phyloP scores from a whole-genome alignment of 2,113 vertebrate genomes.

The Galeopterus variegatus region DNA sequence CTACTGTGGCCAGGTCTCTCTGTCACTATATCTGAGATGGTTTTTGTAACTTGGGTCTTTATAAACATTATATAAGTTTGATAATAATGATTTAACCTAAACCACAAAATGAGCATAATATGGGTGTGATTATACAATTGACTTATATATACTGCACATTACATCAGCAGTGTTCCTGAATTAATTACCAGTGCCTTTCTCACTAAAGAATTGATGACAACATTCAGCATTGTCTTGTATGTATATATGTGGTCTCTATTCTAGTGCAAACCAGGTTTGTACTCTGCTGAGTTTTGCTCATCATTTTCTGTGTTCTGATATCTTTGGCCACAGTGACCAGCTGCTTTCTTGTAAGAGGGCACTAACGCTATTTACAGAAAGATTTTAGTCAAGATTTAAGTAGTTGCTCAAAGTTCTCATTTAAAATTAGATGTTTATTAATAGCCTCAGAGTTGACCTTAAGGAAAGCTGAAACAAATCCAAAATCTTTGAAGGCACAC shows the following conservation, averaged over 20 bases:
- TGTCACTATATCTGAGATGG: not conserved
- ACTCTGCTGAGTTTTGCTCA: not conserved
- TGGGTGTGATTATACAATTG: constrained; percentile 19
- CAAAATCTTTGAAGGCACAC: constrained; percentile 18
- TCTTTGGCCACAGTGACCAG: not conserved
- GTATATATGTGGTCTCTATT: not conserved
- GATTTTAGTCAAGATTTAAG: constrained; percentile 36
- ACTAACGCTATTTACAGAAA: constrained; percentile 30
- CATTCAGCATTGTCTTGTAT: not conserved
- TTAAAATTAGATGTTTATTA: constrained; percentile 61
- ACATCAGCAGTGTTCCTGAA: not conserved
- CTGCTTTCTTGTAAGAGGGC: not conserved
- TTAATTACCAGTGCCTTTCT: constrained; percentile 3
- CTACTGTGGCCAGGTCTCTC: not conserved
- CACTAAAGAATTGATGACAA: not conserved
- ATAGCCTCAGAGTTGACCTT: not conserved
- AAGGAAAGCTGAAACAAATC: constrained; percentile 40
- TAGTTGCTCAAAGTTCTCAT: constrained; percentile 29
- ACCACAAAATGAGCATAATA: constrained; percentile 1
- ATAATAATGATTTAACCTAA: constrained; percentile 39
- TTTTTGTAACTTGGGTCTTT: constrained; percentile 40
- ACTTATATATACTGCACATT: not conserved
- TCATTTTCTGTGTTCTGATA: constrained; percentile 7
- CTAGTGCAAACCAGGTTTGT: not conserved
- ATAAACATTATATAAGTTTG: not conserved